These are phyloP conservation scores for Sicus ferrugineus DNA, from an alignment of 2,888 invertebrate genomes.

Conservation along the genomic window DNA sequence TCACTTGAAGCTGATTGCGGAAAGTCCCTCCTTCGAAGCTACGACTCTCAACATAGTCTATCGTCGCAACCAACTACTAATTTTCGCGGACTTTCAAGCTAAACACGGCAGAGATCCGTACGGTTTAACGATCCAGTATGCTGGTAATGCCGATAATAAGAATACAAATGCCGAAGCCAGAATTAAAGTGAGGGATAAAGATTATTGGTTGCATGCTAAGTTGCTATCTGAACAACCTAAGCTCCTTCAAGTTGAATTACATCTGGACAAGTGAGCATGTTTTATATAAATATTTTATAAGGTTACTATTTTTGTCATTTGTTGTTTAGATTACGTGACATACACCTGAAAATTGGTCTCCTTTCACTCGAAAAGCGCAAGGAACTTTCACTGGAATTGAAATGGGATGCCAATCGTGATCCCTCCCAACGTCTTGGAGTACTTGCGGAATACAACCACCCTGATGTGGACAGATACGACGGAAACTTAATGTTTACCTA, in stretches of 20 bases:
- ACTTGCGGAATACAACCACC: slow-evolving; percentile 71
- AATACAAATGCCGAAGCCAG: slow-evolving; percentile 72
- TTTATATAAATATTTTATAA: not conserved
- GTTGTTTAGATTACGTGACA: slow-evolving; percentile 72
- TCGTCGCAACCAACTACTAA: slow-evolving; percentile 73
- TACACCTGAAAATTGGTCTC: slow-evolving; percentile 74
- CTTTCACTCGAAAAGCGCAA: slow-evolving; percentile 70
- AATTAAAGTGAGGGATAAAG: slow-evolving; percentile 70
- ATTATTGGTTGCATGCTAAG: slow-evolving; percentile 74
- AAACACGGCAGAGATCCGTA: slow-evolving; percentile 72
- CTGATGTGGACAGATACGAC: slow-evolving; percentile 70
- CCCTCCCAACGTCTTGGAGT: slow-evolving; percentile 70
- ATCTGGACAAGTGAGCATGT: slow-evolving; percentile 77
- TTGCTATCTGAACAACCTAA: slow-evolving; percentile 74
- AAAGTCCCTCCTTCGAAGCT: slow-evolving; percentile 77
- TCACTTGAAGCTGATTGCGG: slow-evolving; percentile 74
- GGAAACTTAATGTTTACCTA: slow-evolving; percentile 74
- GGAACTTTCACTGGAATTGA: slow-evolving; percentile 75
- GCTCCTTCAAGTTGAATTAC: slow-evolving; percentile 74
- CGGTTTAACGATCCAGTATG: slow-evolving; percentile 72
- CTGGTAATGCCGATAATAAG: slow-evolving; percentile 69
- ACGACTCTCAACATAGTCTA: slow-evolving; percentile 73
- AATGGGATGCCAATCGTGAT: slow-evolving; percentile 88
- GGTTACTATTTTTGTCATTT: not conserved
- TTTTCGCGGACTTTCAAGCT: slow-evolving; percentile 75